phyloP scores from a whole-genome alignment of 2,113 vertebrate genomes.

The Colinus virginianus region DNA sequence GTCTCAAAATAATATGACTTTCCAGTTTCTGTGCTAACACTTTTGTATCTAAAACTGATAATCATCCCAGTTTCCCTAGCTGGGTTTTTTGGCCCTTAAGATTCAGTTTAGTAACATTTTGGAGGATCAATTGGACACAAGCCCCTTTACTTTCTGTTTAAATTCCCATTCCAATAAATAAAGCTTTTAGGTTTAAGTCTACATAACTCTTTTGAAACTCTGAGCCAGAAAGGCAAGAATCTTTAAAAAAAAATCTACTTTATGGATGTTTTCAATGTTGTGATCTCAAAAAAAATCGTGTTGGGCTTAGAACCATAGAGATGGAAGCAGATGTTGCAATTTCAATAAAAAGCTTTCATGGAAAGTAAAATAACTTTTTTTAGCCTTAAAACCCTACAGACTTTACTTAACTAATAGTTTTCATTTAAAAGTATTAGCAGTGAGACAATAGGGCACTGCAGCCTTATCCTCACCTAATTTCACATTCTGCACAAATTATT shows the following conservation, averaged over 20 bases:
- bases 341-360: slow-evolving; percentile 19
- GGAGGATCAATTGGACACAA: slow-evolving; percentile 46
- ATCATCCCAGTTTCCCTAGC: slow-evolving; percentile 7
- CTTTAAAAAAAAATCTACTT: neutral
- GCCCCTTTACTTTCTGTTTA: slow-evolving; percentile 52
- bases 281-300: slow-evolving; percentile 6
- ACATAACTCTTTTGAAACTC: slow-evolving; percentile 33
- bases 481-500: neutral
- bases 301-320: neutral
- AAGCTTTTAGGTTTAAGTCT: slow-evolving; percentile 48
- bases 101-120: slow-evolving; percentile 63
- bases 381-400: neutral
- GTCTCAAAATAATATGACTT: slow-evolving; percentile 27
- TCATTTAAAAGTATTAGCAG: slow-evolving; percentile 28
- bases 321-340: slow-evolving; percentile 21
- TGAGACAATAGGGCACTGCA: neutral
- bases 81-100: slow-evolving; percentile 40
- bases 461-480: neutral
- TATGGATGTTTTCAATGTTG: slow-evolving; percentile 30
- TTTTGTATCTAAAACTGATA: slow-evolving; percentile 51
- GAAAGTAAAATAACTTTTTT: neutral
- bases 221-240: slow-evolving; percentile 33
- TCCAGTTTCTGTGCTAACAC: slow-evolving; percentile 4
- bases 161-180: slow-evolving; percentile 64
- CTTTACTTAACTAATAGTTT: slow-evolving; percentile 33